Conservation (phyloP, 2,888 invertebrate species). For the Didymodactylos carnosus region DNA sequence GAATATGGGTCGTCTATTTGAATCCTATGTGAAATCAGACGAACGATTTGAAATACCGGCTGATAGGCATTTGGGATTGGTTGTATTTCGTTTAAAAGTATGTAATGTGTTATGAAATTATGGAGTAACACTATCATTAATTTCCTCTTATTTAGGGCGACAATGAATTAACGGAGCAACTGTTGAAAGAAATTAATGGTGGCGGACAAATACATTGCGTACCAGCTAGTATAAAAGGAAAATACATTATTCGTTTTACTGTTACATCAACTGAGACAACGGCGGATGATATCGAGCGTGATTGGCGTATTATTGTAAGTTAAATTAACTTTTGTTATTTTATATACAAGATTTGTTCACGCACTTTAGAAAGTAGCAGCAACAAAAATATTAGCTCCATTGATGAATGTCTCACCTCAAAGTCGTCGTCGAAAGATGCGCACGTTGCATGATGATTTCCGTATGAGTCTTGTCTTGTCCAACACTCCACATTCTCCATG, state of each 20-base stretch:
- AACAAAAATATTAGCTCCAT: background rate
- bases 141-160: slow-evolving; percentile 43
- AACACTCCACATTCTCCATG: slow-evolving; percentile 11
- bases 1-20: slow-evolving; percentile 67
- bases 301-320: slow-evolving; percentile 52
- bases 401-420: background rate
- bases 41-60: slow-evolving; percentile 72
- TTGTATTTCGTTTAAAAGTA: slow-evolving; percentile 29
- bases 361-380: slow-evolving; percentile 1
- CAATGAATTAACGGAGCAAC: slow-evolving; percentile 55
- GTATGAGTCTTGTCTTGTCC: slow-evolving; percentile 6
- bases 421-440: background rate
- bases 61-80: slow-evolving; percentile 62
- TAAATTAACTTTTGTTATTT: too few relatives aligned
- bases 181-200: slow-evolving; percentile 66
- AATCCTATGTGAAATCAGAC: slow-evolving; percentile 61
- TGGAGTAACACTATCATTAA: background rate
- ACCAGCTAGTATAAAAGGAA: slow-evolving; percentile 68
- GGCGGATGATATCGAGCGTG: slow-evolving; percentile 44
- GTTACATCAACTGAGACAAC: slow-evolving; percentile 65
- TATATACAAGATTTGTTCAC: too few relatives aligned
- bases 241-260: slow-evolving; percentile 65
- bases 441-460: slow-evolving; percentile 1
- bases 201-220: slow-evolving; percentile 76
- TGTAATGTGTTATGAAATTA: background rate